phyloP scores from a whole-genome alignment of 2,797 vertebrate genomes.

The Florisuga fusca region DNA sequence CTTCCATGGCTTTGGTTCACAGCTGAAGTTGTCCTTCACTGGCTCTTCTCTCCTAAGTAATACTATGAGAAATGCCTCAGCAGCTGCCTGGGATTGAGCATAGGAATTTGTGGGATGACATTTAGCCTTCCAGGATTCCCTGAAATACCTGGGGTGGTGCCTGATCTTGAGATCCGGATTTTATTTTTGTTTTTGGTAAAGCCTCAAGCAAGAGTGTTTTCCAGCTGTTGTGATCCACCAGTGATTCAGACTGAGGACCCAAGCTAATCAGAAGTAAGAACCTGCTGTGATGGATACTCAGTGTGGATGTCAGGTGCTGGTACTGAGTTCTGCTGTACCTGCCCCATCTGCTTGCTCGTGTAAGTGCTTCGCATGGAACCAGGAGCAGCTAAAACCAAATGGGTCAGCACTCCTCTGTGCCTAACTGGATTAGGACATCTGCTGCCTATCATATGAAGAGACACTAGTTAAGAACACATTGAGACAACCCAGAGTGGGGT shows the following conservation, averaged over 20 bases:
- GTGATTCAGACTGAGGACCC: neutral
- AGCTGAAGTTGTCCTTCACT: neutral
- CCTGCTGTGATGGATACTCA: rapidly evolving
- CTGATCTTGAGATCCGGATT: neutral
- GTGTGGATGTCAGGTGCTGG: neutral
- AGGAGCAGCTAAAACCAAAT: neutral
- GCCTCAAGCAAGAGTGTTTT: neutral
- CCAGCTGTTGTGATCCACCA: neutral
- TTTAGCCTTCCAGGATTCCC: neutral
- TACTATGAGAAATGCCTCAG: neutral
- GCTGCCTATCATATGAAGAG: neutral
- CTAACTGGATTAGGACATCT: neutral
- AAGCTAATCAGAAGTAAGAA: neutral
- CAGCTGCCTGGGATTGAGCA: rapidly evolving
- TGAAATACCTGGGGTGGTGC: rapidly evolving
- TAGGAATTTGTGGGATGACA: neutral
- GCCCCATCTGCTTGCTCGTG: neutral
- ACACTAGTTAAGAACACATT: neutral
- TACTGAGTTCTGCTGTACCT: rapidly evolving
- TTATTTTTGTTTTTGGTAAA: neutral
- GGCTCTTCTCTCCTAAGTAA: rapidly evolving
- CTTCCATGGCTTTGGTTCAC: neutral
- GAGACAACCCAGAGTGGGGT: neutral
- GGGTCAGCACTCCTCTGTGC: neutral
- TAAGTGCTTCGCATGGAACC: no score